These are phyloP conservation scores for Champsocephalus esox DNA, from an alignment of 2,797 vertebrate genomes.

Conservation along the genomic window DNA sequence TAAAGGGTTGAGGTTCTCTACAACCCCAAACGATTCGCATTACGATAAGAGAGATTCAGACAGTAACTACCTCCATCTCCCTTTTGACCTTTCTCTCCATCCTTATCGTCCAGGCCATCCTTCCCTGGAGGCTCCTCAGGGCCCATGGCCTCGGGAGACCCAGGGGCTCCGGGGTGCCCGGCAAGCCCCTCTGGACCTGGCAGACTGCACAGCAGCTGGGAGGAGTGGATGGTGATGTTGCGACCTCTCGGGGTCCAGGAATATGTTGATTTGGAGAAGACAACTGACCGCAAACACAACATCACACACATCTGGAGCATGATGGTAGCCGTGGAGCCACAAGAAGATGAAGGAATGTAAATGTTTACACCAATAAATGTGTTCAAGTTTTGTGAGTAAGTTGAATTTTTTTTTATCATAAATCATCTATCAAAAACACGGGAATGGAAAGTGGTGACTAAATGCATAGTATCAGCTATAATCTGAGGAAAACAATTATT, in stretches of 20 bases:
- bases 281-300: constrained; percentile 83
- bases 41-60: neutral
- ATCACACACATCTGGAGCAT: constrained; percentile 87
- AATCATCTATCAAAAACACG: neutral
- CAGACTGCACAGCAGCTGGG: constrained; percentile 91
- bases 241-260: constrained; percentile 75
- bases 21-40: neutral
- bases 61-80: constrained; percentile 87
- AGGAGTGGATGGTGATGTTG: constrained; percentile 83
- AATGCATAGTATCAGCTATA: neutral
- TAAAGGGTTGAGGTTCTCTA: neutral
- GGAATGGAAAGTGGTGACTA: neutral
- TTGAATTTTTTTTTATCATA: neutral
- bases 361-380: neutral
- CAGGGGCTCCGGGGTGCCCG: constrained; percentile 87
- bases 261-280: constrained; percentile 79
- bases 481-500: neutral
- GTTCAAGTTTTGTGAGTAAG: constrained; percentile 6
- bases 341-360: constrained; percentile 11
- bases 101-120: constrained; percentile 92
- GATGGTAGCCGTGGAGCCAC: constrained; percentile 74
- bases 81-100: constrained; percentile 88
- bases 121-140: constrained; percentile 92
- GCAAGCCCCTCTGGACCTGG: constrained; percentile 90
- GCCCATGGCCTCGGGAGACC: constrained; percentile 87